Base-by-base conservation (phyloP, 2,888 invertebrate species). In the Protophormia terraenovae region DNA sequence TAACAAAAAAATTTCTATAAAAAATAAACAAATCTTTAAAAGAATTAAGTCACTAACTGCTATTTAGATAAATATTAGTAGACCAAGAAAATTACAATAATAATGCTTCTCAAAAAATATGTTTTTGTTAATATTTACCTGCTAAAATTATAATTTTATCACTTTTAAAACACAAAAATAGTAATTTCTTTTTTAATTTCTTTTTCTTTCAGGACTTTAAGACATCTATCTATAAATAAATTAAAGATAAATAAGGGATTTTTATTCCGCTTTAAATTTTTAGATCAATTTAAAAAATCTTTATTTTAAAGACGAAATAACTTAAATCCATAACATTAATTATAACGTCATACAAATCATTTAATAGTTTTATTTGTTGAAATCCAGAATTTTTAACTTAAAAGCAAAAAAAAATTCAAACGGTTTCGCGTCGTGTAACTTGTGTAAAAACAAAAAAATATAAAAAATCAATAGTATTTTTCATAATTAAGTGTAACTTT, bases 161-260 rank as follows among this genome's bases (percentile, higher is more conserved):
- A n/a, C 16, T 19, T 19, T 19, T 16, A n/a, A 12, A 3, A 41
- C 4, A 2, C 12, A 14, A 5, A 14, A 7, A 2, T 14, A 53
- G 3, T 32, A 71, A 60, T 45, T 35, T 29, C 12, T 47, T 38
- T 60, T 12, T 24, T 19, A 14, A 50, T 78, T 47, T 38, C 24
- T 66, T 16, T 66, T 29, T 67, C 14, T 85, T 85, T 50, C 85
- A 85, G 85, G 85, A 85, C 75, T 85, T 82, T 75, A 76, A 85
- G 85, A 82, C 85, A 85, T 79, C 66, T 85, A 85, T 85, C 78
- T 60, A 76, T 50, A 75, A 73, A 71, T 58, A 73, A 38, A 71
- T 55, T 62, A 58, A 50, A 69, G n/a, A n/a, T n/a, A 38, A 79
- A 71, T 73, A 66, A 47, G 24, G 71, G 50, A 79, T 81, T 82